A percentile compares a stretch with the other conserved stretches of the same genome.
Conservation (phyloP, 2,888 invertebrate genomes). For the Chrysomela aeneicollis region DNA sequence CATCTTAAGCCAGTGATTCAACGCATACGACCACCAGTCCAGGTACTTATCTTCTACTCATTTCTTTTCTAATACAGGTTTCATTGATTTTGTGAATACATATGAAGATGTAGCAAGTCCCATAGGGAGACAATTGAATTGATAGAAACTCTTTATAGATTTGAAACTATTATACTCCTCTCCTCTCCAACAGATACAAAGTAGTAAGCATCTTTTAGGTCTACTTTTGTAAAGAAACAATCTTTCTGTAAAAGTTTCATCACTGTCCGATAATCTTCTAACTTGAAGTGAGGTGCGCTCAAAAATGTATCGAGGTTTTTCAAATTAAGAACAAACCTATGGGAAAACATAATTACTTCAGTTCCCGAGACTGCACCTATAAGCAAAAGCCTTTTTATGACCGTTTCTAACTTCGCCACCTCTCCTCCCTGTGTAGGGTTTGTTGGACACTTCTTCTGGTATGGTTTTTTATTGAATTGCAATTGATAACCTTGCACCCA, state of each 20-base stretch:
- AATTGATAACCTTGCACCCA: not conserved
- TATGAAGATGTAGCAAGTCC: not conserved
- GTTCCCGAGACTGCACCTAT: too few relatives aligned
- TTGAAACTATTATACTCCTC: too few relatives aligned
- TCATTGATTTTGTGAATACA: too few relatives aligned
- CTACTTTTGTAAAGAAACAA: not conserved
- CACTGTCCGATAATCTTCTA: not conserved
- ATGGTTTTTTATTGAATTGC: not conserved
- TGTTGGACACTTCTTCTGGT: constrained; percentile 18
- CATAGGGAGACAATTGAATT: not conserved
- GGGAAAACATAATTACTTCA: too few relatives aligned
- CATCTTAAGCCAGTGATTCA: too few relatives aligned
- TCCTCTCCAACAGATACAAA: not conserved
- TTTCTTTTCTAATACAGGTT: too few relatives aligned
- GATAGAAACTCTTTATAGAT: not conserved
- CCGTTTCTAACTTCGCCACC: too few relatives aligned
- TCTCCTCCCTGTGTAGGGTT: too few relatives aligned
- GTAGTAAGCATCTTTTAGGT: not conserved
- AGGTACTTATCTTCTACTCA: too few relatives aligned
- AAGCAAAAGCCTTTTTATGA: too few relatives aligned
- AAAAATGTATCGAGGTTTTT: not conserved
- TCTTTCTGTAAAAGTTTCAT: not conserved
- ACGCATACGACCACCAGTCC: too few relatives aligned
- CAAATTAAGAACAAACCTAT: not conserved
- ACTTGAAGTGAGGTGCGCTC: not conserved